Base-by-base conservation (phyloP, 2,797 vertebrate genomes). In the Pseudochirops corinnae region DNA sequence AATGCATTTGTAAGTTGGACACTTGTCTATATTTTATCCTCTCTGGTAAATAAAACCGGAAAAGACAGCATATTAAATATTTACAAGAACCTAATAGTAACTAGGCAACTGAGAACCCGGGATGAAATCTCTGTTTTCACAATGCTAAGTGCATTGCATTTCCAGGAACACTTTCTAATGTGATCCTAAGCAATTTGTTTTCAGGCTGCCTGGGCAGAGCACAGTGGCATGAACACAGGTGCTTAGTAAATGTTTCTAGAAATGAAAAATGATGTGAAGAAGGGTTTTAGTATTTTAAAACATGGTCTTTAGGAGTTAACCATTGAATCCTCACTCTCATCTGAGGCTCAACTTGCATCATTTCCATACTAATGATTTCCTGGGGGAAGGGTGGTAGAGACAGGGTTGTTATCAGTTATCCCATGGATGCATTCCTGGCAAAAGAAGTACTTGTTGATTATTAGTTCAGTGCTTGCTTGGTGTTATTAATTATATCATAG, bases 41-140 rank as follows among this genome's bases (percentile, higher is more conserved):
- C 90, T 91, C 29, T 87, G 28, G 0, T 0, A 92, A 96, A 92
- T 93, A 58, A 28, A 57, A 87, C 95, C 96, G 67, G 82, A 56
- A 92, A 96, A 96, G n/a, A 14, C 94, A 94, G 9, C 67, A 92
- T 93, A 94, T 97, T 91, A 96, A 94, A 97, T 97, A 94, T 95
- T 94, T 1, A 95, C 67, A 95, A 93, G 92, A 97, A 94, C 67
- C 31, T 28, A 95, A 92, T 90, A 94, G 94, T 98, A 95, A 96
- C 96, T 96, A 93, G 90, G 96, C 96, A 97, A 96, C 96, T 39
- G 67, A 58, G 96, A 94, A 90, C 31, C 60, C 31, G 95, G 93
- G 93, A 0, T 1, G 92, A 97, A 96, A 87, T 94, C 94, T 97
- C 95, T 92, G 92, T 39, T 91, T 10, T 95, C 55, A 46, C 92